Percentiles rank a stretch among this genome's conserved stretches.
These are phyloP conservation scores for Antheraea yamamai DNA, from an alignment of 2,888 invertebrate species.

Conservation along the genomic window DNA sequence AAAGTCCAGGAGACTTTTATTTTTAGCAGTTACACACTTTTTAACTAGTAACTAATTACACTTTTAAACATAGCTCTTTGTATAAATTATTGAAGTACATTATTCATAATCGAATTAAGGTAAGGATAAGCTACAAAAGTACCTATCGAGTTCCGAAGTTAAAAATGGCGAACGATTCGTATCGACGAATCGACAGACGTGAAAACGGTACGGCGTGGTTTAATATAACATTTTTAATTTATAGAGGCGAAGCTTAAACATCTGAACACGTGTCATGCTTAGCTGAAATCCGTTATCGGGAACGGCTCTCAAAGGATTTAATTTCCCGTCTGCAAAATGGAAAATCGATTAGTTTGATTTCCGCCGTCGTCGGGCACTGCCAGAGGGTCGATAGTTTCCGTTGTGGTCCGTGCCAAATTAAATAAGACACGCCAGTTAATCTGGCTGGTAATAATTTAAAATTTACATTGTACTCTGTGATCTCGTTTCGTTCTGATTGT, in stretches of 20 bases:
- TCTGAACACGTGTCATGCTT: conserved; percentile 75
- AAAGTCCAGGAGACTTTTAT: no score
- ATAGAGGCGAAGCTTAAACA: conserved; percentile 19
- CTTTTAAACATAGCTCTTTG: no score
- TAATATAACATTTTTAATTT: conserved; percentile 19
- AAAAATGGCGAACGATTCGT: neutral
- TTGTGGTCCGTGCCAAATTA: conserved; percentile 62
- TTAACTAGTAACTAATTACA: no score
- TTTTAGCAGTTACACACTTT: no score
- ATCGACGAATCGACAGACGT: conserved; percentile 13
- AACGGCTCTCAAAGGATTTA: conserved; percentile 80
- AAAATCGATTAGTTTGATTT: conserved; percentile 82
- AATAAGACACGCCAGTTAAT: conserved; percentile 68
- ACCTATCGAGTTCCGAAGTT: neutral
- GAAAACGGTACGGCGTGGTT: neutral
- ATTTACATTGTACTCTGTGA: conserved; percentile 12
- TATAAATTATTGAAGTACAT: no score
- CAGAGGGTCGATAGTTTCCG: conserved; percentile 74
- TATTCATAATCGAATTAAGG: neutral
- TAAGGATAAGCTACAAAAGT: neutral
- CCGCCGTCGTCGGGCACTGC: conserved; percentile 66
- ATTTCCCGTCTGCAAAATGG: conserved; percentile 79
- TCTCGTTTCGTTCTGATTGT: conserved; percentile 1
- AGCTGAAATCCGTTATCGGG: conserved; percentile 76
- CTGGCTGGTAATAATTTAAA: conserved; percentile 28